phyloP scores from a whole-genome alignment of 2,113 vertebrate genomes.

The Notothenia coriiceps region DNA sequence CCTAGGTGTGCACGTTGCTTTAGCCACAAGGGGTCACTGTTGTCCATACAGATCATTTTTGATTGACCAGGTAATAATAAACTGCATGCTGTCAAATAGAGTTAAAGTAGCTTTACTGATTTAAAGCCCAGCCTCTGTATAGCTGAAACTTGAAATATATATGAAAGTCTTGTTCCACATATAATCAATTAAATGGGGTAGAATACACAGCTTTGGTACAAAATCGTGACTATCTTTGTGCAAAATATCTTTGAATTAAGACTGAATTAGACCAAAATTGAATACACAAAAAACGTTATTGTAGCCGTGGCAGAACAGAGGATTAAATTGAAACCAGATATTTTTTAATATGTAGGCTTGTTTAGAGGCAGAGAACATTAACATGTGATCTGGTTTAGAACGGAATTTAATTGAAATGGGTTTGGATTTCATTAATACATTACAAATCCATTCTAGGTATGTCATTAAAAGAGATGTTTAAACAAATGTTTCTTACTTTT shows the following conservation, averaged over 20 bases:
- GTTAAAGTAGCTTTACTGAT: not conserved
- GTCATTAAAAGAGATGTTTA: not conserved
- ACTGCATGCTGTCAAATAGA: not conserved
- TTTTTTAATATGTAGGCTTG: not conserved
- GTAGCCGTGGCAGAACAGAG: not conserved
- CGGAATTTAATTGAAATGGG: not conserved
- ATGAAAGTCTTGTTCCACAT: not conserved
- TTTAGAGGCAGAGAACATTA: not conserved
- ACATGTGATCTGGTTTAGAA: not conserved
- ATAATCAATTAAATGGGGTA: not conserved
- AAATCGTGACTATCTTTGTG: not conserved
- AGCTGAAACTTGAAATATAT: not conserved
- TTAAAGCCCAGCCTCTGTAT: not conserved
- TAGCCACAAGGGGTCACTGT: slow-evolving; percentile 37
- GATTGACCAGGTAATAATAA: not conserved
- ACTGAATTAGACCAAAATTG: too few species aligned
- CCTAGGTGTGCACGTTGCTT: not conserved
- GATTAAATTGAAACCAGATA: too few species aligned
- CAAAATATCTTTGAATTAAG: not conserved
- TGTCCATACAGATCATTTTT: not conserved
- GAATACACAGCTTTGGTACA: too few species aligned
- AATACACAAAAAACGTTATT: not conserved
- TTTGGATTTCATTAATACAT: not conserved
- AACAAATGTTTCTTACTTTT: not conserved
- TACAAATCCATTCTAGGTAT: not conserved